Evolutionary conservation across 1,140 invertebrate species (phyloP).

Genomic region (Lordiphosa stackelbergi): DNA sequence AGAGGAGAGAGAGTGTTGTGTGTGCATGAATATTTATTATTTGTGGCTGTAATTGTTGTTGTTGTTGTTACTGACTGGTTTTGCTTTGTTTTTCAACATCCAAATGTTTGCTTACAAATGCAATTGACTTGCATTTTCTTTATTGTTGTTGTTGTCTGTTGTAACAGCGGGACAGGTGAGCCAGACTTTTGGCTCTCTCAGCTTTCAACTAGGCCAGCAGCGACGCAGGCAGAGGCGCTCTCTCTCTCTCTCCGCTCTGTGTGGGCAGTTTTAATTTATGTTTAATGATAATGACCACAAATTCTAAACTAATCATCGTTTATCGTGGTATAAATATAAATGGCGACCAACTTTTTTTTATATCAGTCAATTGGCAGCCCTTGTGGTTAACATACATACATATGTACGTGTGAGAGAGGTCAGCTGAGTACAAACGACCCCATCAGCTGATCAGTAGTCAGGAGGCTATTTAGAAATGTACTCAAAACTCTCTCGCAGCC

Average conservation of each 20-base stretch:
- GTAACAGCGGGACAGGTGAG: constrained; percentile 40
- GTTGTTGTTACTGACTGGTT: constrained; percentile 34
- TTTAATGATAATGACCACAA: constrained; percentile 6
- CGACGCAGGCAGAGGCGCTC: constrained; percentile 6
- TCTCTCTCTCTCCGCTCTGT: constrained; percentile 18
- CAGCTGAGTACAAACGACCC: constrained; percentile 26
- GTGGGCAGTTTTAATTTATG: constrained; percentile 22
- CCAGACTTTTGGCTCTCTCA: not conserved
- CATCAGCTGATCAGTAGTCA: constrained; percentile 56
- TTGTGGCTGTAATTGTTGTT: constrained; percentile 28
- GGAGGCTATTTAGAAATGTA: constrained; percentile 21
- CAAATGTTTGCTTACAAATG: constrained; percentile 35
- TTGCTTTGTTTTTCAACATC: constrained; percentile 26
- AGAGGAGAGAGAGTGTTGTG: not conserved
- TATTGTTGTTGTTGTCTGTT: constrained; percentile 9
- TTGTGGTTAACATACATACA: not conserved
- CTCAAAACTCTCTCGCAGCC: constrained; percentile 16
- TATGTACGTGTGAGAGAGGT: constrained; percentile 9
- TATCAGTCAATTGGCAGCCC: constrained; percentile 21
- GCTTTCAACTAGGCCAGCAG: constrained; percentile 45
- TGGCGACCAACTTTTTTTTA: constrained; percentile 25
- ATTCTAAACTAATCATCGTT: not conserved
- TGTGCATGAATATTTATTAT: constrained; percentile 49
- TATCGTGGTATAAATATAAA: constrained; percentile 31
- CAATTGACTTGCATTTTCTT: constrained; percentile 38